A percentile compares a stretch with the other conserved stretches of the same genome.
phyloP scores from a whole-genome alignment of 92 coral and sea anemone genomes.

The Metridium senile region DNA sequence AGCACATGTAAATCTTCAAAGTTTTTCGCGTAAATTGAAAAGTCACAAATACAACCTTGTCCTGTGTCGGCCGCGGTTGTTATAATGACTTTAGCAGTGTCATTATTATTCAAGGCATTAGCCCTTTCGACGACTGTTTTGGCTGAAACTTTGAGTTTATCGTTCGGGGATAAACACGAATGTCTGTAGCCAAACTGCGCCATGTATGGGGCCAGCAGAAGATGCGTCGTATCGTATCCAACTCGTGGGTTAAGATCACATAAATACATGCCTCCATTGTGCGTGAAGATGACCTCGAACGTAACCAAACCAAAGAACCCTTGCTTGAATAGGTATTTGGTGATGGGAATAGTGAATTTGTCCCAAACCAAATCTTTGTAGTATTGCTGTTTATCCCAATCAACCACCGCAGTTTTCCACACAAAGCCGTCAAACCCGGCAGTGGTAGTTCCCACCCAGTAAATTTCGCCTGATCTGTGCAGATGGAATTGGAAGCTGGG shows the following conservation, averaged over 20 bases:
- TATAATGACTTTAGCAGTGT: not conserved
- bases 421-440: constrained; percentile 25
- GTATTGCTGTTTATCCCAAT: constrained; percentile 44
- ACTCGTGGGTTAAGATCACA: constrained; percentile 53
- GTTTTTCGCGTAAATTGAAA: too few species aligned
- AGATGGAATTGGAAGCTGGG: constrained; percentile 44
- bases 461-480: constrained; percentile 43
- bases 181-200: constrained; percentile 21
- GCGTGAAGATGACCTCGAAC: constrained; percentile 38
- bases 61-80: too few species aligned
- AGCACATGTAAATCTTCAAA: too few species aligned
- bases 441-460: constrained; percentile 44
- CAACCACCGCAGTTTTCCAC: constrained; percentile 34
- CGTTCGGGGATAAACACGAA: not conserved
- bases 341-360: constrained; percentile 49
- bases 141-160: constrained; percentile 7
- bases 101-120: constrained; percentile 5
- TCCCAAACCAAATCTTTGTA: constrained; percentile 27
- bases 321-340: constrained; percentile 26
- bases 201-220: constrained; percentile 47
- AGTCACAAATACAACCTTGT: too few species aligned
- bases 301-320: constrained; percentile 56
- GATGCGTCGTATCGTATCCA: constrained; percentile 48
- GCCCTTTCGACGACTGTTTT: constrained; percentile 29
- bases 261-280: constrained; percentile 38